Evolutionary conservation across 2,888 invertebrate genomes (phyloP), one percentile per base, ranked within the genome.

Genomic region (Pseudococcus longispinus): DNA sequence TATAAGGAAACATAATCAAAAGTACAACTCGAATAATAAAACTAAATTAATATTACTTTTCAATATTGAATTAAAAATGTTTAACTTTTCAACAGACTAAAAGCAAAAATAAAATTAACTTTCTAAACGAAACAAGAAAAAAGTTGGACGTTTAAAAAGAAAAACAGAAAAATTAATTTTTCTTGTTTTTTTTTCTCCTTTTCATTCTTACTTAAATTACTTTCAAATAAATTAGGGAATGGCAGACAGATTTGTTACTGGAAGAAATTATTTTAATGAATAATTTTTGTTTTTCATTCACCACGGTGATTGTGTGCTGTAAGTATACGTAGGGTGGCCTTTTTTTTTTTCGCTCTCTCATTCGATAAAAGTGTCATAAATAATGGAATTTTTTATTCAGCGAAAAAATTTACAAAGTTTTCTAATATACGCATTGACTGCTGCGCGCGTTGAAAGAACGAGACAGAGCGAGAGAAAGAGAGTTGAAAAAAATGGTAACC

Each of bases 11-110:
- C 60, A 84, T 84, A 83, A 83, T 83, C 83, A 84, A 60, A 84
- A 84, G 84, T 84, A 84, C 84, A 84, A 84, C 84, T 84, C 46
- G 32, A 84, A 84, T 84, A 84, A 84, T 60, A 84, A 84, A 84
- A 84, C 84, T 60, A 60, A 84, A 84, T 84, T 84, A 84, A 84
- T 84, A 84, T 84, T 55, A 60, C 84, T 84, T 84, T 84, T 84
- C 84, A 84, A 84, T 84, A 84, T 84, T 84, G 84, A 84, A 84
- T 84, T 84, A 84, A 51, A 84, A 84, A 84, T 84, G 84, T 84
- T 84, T 37, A 84, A 84, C 84, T 84, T 84, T 84, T 55, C 29
- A 84, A 55, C 55, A 55, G 51, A 55, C 51, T 83, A 83, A 55
- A 60, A 84, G 46, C 51, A 20, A 84, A 37, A 84, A 84, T 84